Base-by-base conservation (phyloP, 2,888 invertebrate species). In the Spisula solida region DNA sequence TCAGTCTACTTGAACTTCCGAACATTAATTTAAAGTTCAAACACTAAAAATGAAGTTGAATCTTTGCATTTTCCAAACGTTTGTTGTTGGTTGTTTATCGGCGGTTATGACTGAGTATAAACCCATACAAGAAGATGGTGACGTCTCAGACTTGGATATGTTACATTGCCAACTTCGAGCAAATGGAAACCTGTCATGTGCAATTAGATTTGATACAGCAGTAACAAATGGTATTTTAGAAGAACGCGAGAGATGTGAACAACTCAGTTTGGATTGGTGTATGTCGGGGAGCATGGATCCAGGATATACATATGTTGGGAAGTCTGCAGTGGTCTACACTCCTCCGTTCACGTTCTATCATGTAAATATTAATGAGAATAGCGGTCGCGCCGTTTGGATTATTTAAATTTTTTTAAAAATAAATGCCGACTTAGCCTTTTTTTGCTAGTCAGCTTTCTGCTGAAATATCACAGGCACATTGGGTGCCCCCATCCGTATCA, bases 161-260 rank as follows among this genome's bases (percentile, higher is more conserved):
- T 34, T 31, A 0, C 34, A 75, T 18, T 75, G 75, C 31, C 75
- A 75, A 31, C 34, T 75, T 16, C 29, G 75, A 31, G 75, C 75
- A 4, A 75, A 75, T 75, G 75, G 75, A 1, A 34, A 75, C 25
- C 1, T 4, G 16, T 25, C 29, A 18, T 34, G 75, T 75, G 75
- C 75, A 10, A 12, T 75, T 6, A 75, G 75, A 31, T 34, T 31
- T 34, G 20, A 34, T 75, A 75, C 75, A 14, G 1, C 10, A 10
- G 29, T 29, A 70, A 75, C 75, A 16, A 75, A 75, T 75, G 75
- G 75, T 34, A 25, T 31, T 75, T 34, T 34, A 75, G 75, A 75
- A 31, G 75, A 75, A 6, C 18, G 20, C 5, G 75, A 75, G 14
- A 75, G 75, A 75, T 75, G 75, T 18, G 75, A 75, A 31, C 34